phyloP scores from a whole-genome alignment of 2,797 vertebrate species.

The Eremophila alpestris region DNA sequence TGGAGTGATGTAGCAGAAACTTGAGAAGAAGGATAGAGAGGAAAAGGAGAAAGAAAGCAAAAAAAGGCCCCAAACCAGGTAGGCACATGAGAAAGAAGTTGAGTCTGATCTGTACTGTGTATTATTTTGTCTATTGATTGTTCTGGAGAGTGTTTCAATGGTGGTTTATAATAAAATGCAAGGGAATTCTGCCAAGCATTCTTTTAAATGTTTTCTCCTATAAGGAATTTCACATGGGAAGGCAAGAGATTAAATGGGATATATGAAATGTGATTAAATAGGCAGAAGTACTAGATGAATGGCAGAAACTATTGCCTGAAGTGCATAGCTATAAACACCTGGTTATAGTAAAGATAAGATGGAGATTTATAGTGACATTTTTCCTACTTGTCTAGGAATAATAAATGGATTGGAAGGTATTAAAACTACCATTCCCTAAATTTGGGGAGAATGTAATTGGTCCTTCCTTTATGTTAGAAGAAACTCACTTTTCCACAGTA shows the following conservation, averaged over 20 bases:
- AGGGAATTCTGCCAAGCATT: neutral
- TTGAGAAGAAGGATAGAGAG: neutral
- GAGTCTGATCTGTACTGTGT: neutral
- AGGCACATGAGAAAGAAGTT: neutral
- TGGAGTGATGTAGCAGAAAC: neutral
- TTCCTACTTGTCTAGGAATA: neutral
- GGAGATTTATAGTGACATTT: conserved; percentile 19
- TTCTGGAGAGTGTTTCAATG: neutral
- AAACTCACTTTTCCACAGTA: neutral
- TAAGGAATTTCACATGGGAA: neutral
- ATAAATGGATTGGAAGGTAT: neutral
- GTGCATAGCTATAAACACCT: neutral
- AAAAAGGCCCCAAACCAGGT: neutral
- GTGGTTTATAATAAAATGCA: neutral
- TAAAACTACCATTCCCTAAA: neutral
- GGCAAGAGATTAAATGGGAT: neutral
- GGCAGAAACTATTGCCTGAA: neutral
- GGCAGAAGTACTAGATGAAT: neutral
- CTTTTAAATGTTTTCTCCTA: neutral
- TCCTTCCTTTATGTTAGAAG: neutral
- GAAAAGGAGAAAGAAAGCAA: neutral
- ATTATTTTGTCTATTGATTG: neutral
- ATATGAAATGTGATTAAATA: neutral
- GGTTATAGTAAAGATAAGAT: neutral
- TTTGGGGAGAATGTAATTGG: neutral